phyloP scores from a whole-genome alignment of 1,140 invertebrate genomes.

The Platyura marginata region DNA sequence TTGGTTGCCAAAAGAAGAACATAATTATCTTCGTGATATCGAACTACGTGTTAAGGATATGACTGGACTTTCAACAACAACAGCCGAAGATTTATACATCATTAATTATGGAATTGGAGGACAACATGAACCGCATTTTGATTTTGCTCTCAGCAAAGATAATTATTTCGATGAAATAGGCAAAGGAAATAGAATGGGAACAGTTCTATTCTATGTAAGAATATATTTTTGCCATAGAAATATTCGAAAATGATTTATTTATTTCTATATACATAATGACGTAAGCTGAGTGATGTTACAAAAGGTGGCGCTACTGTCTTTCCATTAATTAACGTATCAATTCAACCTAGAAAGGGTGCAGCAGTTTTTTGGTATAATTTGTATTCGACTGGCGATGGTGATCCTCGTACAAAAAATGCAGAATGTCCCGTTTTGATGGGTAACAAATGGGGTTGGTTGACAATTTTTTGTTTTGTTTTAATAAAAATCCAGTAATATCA shows the following conservation, averaged over 20 bases:
- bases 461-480: no score
- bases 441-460: slow-evolving; percentile 96
- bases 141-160: no score
- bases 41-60: slow-evolving; percentile 57
- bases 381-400: slow-evolving; percentile 80
- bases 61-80: slow-evolving; percentile 65
- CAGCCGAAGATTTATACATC: slow-evolving; percentile 90
- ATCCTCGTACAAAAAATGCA: slow-evolving; percentile 81
- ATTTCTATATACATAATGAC: no score
- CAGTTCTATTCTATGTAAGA: slow-evolving; percentile 69
- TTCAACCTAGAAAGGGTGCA: slow-evolving; percentile 77
- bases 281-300: slow-evolving; percentile 93
- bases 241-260: no score
- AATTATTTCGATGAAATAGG: no score
- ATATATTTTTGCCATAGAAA: no score
- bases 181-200: slow-evolving; percentile 81
- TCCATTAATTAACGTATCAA: slow-evolving; percentile 58
- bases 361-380: slow-evolving; percentile 96
- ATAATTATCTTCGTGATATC: slow-evolving; percentile 53
- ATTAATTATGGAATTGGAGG: slow-evolving; percentile 98
- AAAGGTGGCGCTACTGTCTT: slow-evolving; percentile 94
- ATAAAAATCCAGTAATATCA: no score
- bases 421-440: slow-evolving; percentile 94
- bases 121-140: slow-evolving; percentile 98
- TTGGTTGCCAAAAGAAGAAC: slow-evolving; percentile 77